phyloP scores from a whole-genome alignment of 2,888 invertebrate species.

The Lycocerus yunnanus region DNA sequence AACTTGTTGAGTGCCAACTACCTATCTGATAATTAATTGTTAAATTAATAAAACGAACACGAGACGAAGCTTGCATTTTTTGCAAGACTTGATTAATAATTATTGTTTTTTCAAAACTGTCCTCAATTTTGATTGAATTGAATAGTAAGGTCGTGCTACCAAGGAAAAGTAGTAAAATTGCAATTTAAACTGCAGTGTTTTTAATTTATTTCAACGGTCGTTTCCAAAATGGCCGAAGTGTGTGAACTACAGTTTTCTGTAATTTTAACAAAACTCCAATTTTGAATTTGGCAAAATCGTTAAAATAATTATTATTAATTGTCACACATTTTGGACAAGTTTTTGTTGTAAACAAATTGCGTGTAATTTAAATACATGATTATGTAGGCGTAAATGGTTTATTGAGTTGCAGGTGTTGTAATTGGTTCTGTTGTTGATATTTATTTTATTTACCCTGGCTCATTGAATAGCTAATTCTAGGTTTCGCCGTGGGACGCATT shows the following conservation, averaged over 20 bases:
- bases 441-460: background rate
- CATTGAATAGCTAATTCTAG: slow-evolving; percentile 6
- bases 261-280: background rate
- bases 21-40: slow-evolving; percentile 32
- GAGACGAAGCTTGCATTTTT: background rate
- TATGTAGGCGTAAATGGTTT: background rate
- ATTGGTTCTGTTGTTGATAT: slow-evolving; percentile 6
- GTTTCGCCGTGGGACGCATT: slow-evolving; percentile 10
- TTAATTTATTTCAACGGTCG: background rate
- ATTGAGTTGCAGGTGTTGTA: slow-evolving; percentile 6
- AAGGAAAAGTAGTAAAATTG: background rate
- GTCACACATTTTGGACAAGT: background rate
- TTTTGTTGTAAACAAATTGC: background rate
- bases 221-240: background rate
- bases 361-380: background rate
- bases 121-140: background rate
- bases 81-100: background rate
- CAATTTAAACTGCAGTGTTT: slow-evolving; percentile 11
- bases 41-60: slow-evolving; percentile 37
- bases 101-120: background rate
- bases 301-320: too few species aligned
- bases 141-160: background rate
- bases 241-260: background rate
- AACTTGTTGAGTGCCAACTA: slow-evolving; percentile 55
- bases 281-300: background rate